Evolutionary conservation across 2,113 vertebrate species (phyloP).

Genomic region (Sterrhoptilus dennistouni): DNA sequence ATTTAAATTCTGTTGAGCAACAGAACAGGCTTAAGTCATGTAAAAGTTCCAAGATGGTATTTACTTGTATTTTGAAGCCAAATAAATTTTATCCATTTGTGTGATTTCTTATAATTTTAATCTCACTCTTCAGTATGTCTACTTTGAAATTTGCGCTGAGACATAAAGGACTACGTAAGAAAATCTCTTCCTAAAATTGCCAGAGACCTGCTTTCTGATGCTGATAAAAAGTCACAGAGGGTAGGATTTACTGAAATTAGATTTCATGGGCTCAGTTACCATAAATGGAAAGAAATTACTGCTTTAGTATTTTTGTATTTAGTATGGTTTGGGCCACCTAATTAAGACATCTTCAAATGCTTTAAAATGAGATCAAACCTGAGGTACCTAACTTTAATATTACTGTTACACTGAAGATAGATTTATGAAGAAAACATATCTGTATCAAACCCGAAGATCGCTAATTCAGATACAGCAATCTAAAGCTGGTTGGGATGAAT

Average conservation of each 20-base stretch:
- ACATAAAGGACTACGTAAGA: background rate
- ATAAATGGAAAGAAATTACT: background rate
- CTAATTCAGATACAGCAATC: background rate
- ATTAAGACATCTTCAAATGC: background rate
- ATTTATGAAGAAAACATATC: background rate
- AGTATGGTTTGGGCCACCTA: background rate
- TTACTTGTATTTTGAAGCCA: background rate
- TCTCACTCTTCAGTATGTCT: background rate
- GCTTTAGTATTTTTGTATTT: background rate
- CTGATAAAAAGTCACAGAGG: background rate
- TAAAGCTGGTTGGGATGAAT: background rate
- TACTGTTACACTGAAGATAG: background rate
- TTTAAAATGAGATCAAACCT: background rate
- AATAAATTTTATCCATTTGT: background rate
- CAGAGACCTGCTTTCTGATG: background rate
- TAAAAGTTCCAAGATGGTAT: background rate
- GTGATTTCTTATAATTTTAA: background rate
- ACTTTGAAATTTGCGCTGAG: background rate
- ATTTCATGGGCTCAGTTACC: background rate
- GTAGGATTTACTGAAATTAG: background rate
- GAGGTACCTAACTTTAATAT: background rate
- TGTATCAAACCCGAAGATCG: background rate
- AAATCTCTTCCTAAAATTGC: background rate
- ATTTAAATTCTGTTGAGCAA: background rate
- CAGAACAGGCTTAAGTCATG: background rate